These are phyloP conservation scores for Hydrozoanthus tunicans DNA, from an alignment of 64 coral and sea anemone species.

Conservation along the genomic window DNA sequence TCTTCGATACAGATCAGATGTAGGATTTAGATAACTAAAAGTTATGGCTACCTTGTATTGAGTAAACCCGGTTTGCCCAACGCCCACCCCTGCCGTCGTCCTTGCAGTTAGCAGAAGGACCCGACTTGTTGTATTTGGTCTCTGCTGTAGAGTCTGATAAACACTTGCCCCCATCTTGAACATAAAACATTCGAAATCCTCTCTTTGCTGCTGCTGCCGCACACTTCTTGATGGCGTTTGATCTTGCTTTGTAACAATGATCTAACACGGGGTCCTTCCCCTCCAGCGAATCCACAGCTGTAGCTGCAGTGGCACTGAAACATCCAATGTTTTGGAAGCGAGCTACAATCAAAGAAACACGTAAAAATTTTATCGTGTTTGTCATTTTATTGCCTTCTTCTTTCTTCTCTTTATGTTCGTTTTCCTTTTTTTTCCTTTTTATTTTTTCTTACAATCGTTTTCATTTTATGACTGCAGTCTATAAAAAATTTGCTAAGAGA, in stretches of 20 bases:
- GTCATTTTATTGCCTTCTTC: too few species aligned
- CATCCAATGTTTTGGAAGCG: constrained; percentile 60
- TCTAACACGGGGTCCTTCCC: constrained; percentile 46
- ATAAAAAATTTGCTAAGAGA: too few species aligned
- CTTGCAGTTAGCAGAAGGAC: neutral
- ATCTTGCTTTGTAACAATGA: constrained; percentile 58
- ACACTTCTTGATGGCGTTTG: constrained; percentile 58
- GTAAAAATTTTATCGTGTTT: neutral
- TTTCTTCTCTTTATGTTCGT: too few species aligned
- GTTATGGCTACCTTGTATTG: neutral
- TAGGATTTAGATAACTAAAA: neutral
- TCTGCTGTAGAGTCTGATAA: constrained; percentile 64
- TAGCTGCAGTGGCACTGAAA: constrained; percentile 48
- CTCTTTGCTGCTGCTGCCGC: constrained; percentile 58
- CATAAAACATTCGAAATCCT: constrained; percentile 61
- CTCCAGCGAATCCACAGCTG: constrained; percentile 12
- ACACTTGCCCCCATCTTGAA: constrained; percentile 73
- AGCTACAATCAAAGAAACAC: neutral
- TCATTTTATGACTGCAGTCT: too few species aligned
- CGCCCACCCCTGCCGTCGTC: neutral
- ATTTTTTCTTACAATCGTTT: too few species aligned
- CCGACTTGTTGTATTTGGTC: constrained; percentile 50
- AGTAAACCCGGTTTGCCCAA: neutral
- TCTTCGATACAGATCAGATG: neutral
- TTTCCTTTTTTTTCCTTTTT: too few species aligned